phyloP scores from a whole-genome alignment of 2,888 invertebrate genomes.

The Protodeltote pygarga region DNA sequence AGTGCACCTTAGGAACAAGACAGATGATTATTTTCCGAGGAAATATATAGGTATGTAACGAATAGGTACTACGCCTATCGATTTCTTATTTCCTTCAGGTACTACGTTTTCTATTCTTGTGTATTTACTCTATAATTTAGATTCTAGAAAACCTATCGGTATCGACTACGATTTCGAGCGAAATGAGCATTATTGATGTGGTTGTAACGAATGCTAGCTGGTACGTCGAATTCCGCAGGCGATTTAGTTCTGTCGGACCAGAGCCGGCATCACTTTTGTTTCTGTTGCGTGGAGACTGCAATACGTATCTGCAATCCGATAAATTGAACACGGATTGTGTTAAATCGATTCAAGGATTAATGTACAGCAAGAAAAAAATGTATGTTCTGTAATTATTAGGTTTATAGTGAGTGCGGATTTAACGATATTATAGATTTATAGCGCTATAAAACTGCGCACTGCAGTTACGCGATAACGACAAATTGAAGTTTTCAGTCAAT shows the following conservation, averaged over 20 bases:
- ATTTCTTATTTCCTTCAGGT: constrained; percentile 31
- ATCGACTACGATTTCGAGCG: constrained; percentile 25
- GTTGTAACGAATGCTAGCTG: constrained; percentile 23
- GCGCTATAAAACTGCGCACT: constrained; percentile 31
- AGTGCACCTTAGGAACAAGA: constrained; percentile 3
- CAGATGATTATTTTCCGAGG: constrained; percentile 8
- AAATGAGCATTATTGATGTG: constrained; percentile 37
- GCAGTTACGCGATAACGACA: constrained; percentile 34
- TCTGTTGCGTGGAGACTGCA: constrained; percentile 43
- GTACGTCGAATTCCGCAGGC: constrained; percentile 19
- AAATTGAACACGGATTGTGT: constrained; percentile 50
- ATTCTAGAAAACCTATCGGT: constrained; percentile 21
- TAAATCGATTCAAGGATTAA: constrained; percentile 54
- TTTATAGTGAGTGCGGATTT: constrained; percentile 25
- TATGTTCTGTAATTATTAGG: constrained; percentile 38
- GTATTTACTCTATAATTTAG: constrained; percentile 25
- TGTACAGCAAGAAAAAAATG: constrained; percentile 43
- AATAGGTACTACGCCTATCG: constrained; percentile 27
- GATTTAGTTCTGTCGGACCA: constrained; percentile 28
- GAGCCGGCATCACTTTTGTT: constrained; percentile 41
- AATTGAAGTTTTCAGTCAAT: constrained; percentile 37
- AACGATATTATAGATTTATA: constrained; percentile 36
- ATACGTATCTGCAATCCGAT: constrained; percentile 47
- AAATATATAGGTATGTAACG: too few relatives aligned
- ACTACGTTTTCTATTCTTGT: constrained; percentile 20